Base-by-base conservation (phyloP, 2,888 invertebrate genomes). In the Biston betularia region DNA sequence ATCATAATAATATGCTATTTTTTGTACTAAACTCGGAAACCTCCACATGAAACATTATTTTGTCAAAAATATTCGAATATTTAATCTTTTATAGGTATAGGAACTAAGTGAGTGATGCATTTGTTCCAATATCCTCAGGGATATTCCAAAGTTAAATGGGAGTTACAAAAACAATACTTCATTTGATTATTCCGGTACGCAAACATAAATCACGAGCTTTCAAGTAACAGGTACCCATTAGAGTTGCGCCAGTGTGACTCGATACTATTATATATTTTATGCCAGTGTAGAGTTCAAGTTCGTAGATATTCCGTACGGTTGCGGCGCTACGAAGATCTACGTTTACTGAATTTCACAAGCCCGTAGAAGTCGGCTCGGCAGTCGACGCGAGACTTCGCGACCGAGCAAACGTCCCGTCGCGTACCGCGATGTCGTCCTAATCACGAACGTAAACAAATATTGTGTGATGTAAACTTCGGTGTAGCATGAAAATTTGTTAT, bases 371-470 rank as follows among this genome's bases (percentile, higher is more conserved):
- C 38, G 49, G 68, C 85, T 49, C 38, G 49, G 68, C 85, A 87
- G 87, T 87, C 64, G 73, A 66, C 75, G 76, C 82, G 82, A 77
- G 78, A 71, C 79, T 64, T 62, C 76, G 77, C 70, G 65, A 67
- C 74, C 15, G 68, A 70, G 71, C 73, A 77, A 75, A 81, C 82
- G 86, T 71, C 70, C 67, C 71, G 72, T 71, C 68, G 40, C 61
- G 50, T 62, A 63, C 57, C 70, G 66, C 63, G 64, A 68, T 65
- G 63, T 44, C 74, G 70, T 46, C 55, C 48, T 54, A 68, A 71
- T 72, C 65, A 80, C 82, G 82, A 80, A 79, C 80, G 81, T 84
- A 79, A 81, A 83, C 78, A 80, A 82, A 79, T 79, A 75, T 75
- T 76, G 80, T 79, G 83, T 85, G 80, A 81, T 71, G 61, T 68